Evolutionary conservation across 1,140 invertebrate species (phyloP).

Genomic region (Lerema accius): DNA sequence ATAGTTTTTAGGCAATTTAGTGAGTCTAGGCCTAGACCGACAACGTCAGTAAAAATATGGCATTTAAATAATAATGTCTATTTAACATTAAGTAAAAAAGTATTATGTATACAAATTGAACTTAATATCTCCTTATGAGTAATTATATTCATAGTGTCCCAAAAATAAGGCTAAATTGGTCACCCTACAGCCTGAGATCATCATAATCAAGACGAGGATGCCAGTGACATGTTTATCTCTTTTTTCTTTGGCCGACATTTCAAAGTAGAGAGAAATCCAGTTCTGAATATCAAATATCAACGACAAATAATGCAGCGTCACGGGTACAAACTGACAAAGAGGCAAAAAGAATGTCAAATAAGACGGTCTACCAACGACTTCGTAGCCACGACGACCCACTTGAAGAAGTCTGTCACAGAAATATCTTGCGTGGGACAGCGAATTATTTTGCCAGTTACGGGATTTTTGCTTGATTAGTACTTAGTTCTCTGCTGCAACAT

Average conservation of each 20-base stretch:
- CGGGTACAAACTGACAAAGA: not conserved
- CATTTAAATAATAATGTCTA: too few species aligned
- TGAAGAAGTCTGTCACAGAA: not conserved
- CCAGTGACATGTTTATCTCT: constrained; percentile 18
- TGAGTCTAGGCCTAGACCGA: too few species aligned
- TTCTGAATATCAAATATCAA: constrained; percentile 9
- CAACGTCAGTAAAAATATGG: too few species aligned
- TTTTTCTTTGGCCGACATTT: constrained; percentile 12
- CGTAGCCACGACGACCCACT: too few species aligned
- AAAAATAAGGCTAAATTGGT: not conserved
- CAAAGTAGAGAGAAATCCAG: constrained; percentile 5
- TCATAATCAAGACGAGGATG: constrained; percentile 13
- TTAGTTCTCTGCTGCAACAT: too few species aligned
- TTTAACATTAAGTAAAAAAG: too few species aligned
- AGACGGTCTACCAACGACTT: not conserved
- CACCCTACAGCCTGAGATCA: not conserved
- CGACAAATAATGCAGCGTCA: not conserved
- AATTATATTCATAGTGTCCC: not conserved
- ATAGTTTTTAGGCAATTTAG: too few species aligned
- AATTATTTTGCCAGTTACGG: too few species aligned
- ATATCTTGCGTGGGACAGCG: not conserved
- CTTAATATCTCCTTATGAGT: too few species aligned
- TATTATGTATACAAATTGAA: too few species aligned
- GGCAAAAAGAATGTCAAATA: not conserved
- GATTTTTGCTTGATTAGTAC: too few species aligned